These are phyloP conservation scores for Cherax destructor DNA, from an alignment of 1,140 invertebrate genomes.

Conservation along the genomic window DNA sequence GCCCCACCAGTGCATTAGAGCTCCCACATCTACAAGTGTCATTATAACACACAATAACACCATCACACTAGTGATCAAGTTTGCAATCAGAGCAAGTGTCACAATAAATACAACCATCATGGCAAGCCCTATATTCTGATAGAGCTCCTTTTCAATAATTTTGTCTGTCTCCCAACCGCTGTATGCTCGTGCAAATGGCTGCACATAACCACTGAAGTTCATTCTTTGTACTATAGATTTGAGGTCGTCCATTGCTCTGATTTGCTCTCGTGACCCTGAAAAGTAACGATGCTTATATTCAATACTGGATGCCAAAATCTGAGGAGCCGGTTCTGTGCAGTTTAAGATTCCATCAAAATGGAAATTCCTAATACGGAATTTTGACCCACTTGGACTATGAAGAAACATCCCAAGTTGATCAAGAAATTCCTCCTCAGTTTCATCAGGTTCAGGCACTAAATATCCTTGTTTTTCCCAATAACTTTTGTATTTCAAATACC, in stretches of 20 bases:
- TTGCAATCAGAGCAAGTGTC: slow-evolving; percentile 87
- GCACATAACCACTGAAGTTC: slow-evolving; percentile 80
- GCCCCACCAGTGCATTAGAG: slow-evolving; percentile 89
- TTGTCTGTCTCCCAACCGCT: slow-evolving; percentile 87
- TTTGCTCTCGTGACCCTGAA: slow-evolving; percentile 80
- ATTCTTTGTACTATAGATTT: slow-evolving; percentile 78
- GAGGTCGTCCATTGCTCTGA: slow-evolving; percentile 83
- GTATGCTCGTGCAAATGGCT: slow-evolving; percentile 82
- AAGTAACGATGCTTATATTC: slow-evolving; percentile 71
- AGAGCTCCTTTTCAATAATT: slow-evolving; percentile 84
- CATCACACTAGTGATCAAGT: slow-evolving; percentile 83
- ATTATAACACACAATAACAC: slow-evolving; percentile 86
- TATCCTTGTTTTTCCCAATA: slow-evolving; percentile 66
- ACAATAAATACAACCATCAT: slow-evolving; percentile 88
- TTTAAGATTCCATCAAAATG: slow-evolving; percentile 79
- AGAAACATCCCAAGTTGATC: slow-evolving; percentile 78
- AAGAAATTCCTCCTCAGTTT: slow-evolving; percentile 47
- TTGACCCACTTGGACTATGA: slow-evolving; percentile 82
- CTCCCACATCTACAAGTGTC: slow-evolving; percentile 86
- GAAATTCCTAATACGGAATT: slow-evolving; percentile 82
- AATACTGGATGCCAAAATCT: slow-evolving; percentile 56
- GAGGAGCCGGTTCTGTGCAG: slow-evolving; percentile 77
- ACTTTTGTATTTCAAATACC: slow-evolving; percentile 76
- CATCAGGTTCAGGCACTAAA: slow-evolving; percentile 36
- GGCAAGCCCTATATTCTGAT: slow-evolving; percentile 87